Base-by-base conservation (phyloP, 92 coral and sea anemone species). In the Zoanthus sansibaricus region DNA sequence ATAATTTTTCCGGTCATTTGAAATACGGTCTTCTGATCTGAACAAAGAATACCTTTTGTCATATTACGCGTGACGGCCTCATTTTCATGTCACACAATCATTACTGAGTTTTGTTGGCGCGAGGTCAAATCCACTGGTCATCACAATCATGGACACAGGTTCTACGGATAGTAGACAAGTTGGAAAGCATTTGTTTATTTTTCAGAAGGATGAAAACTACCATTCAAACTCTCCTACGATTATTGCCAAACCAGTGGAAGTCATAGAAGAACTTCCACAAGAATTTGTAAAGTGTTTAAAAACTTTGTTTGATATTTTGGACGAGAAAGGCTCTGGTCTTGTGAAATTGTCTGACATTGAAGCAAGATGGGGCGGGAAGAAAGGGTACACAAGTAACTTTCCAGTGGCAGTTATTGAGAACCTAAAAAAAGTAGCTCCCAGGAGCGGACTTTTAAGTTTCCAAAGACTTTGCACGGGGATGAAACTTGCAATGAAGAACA, bases 231-330 rank as follows among this genome's bases (percentile, higher is more conserved):
- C 92, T 6, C 82, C 72, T 21, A 48, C 86, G 49, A 77, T 75
- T 62, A 7, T 79, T 58, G 77, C 89, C 3, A 52, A 82, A 61
- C 91, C 79, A 46, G 78, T 83, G 6, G 82, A 90, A 77, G 92
- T 89, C 11, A 66, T 82, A 46, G 93, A 95, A 70, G 98, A 93
- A 25, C 88, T 97, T 37, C 98, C 99, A 1, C 71, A 87, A 48
- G 99, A 97, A 83, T 97, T 97, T 90, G 90, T 92, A 59, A 96
- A 93, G 71, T 97, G 94, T 78, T 69, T 97, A 87, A 90, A 89
- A 89, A 86, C 95, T 16, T 78, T 97, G 33, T 97, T 97, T 89
- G 98, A 91, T 75, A 93, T 97, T 76, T 91, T 97, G 55, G 99
- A 97, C 76, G 95, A 95, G 76, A 88, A 87, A 33, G 87, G 90